Conservation (phyloP, 1,140 invertebrate species). For the Carposina sasakii region DNA sequence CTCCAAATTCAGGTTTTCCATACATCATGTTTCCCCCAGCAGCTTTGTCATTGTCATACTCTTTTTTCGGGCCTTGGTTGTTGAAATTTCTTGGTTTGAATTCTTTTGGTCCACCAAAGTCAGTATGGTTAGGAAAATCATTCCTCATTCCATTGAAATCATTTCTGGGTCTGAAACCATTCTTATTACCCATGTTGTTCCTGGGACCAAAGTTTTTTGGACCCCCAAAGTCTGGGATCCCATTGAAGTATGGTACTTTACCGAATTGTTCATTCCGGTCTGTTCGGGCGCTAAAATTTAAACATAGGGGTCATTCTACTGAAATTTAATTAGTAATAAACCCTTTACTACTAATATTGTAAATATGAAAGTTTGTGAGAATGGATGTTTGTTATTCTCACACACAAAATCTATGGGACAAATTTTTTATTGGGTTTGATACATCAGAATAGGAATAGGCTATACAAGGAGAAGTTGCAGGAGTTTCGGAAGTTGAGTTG, state of each 20-base stretch:
- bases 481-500: no score
- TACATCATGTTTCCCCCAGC: slow-evolving; percentile 68
- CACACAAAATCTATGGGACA: no score
- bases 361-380: no score
- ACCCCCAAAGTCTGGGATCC: slow-evolving; percentile 65
- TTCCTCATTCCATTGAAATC: slow-evolving; percentile 71
- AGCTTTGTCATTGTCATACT: slow-evolving; percentile 61
- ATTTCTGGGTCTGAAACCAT: slow-evolving; percentile 62
- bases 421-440: no score
- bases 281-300: slow-evolving; percentile 72
- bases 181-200: slow-evolving; percentile 57
- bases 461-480: no score
- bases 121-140: slow-evolving; percentile 69
- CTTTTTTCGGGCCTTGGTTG: slow-evolving; percentile 64
- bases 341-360: no score
- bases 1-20: slow-evolving; percentile 64
- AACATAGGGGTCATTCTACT: no score
- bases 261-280: slow-evolving; percentile 76
- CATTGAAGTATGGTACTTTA: slow-evolving; percentile 70
- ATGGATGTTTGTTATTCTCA: no score
- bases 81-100: slow-evolving; percentile 72
- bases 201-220: slow-evolving; percentile 69
- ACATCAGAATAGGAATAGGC: no score
- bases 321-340: no score
- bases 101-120: slow-evolving; percentile 66